Evolutionary conservation across 2,113 vertebrate genomes (phyloP).

Genomic region (Nothoprocta perdicaria): DNA sequence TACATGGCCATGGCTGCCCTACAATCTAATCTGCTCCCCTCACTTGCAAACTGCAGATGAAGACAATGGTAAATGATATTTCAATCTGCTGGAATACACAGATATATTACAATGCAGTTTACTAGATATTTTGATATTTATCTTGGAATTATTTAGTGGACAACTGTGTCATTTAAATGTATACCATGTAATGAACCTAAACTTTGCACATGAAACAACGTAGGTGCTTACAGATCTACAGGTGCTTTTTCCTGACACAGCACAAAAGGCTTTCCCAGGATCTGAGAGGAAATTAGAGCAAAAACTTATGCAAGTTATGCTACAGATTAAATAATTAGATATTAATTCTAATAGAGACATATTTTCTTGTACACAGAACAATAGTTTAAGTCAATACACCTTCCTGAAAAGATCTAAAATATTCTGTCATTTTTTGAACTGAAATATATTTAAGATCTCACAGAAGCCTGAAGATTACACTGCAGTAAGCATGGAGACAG

Average conservation of each 20-base stretch:
- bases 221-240: neutral
- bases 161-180: neutral
- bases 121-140: neutral
- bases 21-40: constrained; percentile 33
- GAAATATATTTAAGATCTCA: neutral
- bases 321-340: neutral
- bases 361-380: neutral
- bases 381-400: neutral
- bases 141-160: neutral
- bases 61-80: constrained; percentile 18
- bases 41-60: constrained; percentile 31
- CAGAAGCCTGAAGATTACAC: neutral
- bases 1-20: constrained; percentile 11
- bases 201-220: accelerated
- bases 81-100: neutral
- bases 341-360: neutral
- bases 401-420: neutral
- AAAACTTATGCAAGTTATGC: neutral
- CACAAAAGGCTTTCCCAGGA: neutral
- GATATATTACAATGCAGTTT: neutral
- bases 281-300: neutral
- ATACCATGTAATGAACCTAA: neutral
- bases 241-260: neutral
- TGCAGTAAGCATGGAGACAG: neutral
- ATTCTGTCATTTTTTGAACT: neutral